phyloP scores from a whole-genome alignment of 1,140 invertebrate genomes.

The Cataglyphis hispanica region DNA sequence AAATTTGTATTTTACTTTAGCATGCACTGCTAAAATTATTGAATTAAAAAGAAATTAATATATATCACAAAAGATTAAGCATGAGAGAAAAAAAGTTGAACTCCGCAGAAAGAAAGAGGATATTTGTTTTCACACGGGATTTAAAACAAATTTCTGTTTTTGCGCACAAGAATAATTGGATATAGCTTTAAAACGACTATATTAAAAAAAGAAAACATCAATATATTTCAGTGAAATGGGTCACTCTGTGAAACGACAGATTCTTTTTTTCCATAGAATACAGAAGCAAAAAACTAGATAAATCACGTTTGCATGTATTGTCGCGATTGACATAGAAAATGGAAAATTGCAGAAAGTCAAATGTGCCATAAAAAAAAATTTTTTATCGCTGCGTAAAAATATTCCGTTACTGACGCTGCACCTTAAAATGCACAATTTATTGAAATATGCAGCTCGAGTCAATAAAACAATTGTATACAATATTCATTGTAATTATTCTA shows the following conservation, averaged over 20 bases:
- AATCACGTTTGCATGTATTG: slow-evolving; percentile 26
- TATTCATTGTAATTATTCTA: not conserved
- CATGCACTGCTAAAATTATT: not conserved
- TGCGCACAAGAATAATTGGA: not conserved
- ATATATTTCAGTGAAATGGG: slow-evolving; percentile 40
- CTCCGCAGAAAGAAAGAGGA: not conserved
- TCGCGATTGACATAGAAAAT: slow-evolving; percentile 24
- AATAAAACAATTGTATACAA: slow-evolving; percentile 22
- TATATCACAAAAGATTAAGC: not conserved
- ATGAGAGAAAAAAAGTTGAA: not conserved
- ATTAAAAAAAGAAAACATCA: slow-evolving; percentile 29
- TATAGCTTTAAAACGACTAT: slow-evolving; percentile 8
- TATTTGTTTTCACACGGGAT: not conserved
- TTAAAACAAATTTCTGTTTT: slow-evolving; percentile 28
- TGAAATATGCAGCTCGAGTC: slow-evolving; percentile 25
- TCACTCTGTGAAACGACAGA: slow-evolving; percentile 18
- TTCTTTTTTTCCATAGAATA: slow-evolving; percentile 8
- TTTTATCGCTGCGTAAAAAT: not conserved
- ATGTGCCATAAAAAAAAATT: slow-evolving; percentile 23
- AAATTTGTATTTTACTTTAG: too few species aligned
- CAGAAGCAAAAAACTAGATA: slow-evolving; percentile 16
- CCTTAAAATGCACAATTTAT: slow-evolving; percentile 42
- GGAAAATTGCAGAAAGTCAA: slow-evolving; percentile 30
- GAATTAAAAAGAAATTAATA: not conserved
- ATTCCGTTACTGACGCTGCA: slow-evolving; percentile 5